These are phyloP conservation scores for Andrena hattorfiana DNA, from an alignment of 2,888 invertebrate genomes.

Conservation along the genomic window DNA sequence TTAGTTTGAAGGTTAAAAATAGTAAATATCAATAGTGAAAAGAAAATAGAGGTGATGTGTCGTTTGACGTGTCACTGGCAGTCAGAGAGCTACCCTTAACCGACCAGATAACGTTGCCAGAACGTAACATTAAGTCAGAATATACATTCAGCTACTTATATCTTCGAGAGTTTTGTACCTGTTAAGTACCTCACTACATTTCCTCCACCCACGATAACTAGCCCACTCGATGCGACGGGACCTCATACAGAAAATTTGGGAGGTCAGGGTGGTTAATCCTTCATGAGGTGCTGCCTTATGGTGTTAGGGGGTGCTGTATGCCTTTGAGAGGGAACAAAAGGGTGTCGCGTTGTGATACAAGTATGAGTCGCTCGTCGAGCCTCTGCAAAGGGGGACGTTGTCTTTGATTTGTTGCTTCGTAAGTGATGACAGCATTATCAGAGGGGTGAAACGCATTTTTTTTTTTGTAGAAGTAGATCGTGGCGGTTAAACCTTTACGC, in stretches of 20 bases:
- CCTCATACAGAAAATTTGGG: background rate
- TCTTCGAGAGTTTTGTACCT: background rate
- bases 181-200: background rate
- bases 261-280: background rate
- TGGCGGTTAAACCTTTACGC: constrained; percentile 21
- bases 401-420: constrained; percentile 43
- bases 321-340: constrained; percentile 17
- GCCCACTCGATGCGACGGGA: constrained; percentile 45
- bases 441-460: constrained; percentile 26
- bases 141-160: background rate
- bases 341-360: constrained; percentile 11
- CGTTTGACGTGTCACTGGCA: no score
- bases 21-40: no score
- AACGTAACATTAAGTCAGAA: no score
- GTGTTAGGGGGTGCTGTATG: background rate
- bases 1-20: no score
- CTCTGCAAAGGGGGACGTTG: constrained; percentile 45
- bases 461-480: background rate
- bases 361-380: background rate
- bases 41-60: no score
- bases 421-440: constrained; percentile 34
- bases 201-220: constrained; percentile 28
- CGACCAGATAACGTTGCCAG: no score
- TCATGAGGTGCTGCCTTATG: background rate
- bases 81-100: no score